phyloP scores from a whole-genome alignment of 1,140 invertebrate species.

The Drosophila arawakana region DNA sequence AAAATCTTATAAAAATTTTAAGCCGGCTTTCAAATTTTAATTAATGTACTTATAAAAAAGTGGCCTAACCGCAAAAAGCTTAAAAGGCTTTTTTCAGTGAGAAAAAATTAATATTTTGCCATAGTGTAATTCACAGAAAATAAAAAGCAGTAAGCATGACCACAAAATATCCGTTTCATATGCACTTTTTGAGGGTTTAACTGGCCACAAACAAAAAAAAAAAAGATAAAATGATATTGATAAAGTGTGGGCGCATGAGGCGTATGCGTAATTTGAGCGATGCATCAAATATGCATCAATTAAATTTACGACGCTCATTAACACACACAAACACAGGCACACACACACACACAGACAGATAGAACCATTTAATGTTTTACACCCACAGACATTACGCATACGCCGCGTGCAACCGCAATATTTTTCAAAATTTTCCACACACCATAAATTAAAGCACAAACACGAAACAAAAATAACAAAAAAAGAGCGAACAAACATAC shows the following conservation, averaged over 20 bases:
- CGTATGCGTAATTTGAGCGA: slow-evolving; percentile 44
- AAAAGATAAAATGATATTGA: slow-evolving; percentile 5
- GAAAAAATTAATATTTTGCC: neutral
- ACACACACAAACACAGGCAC: slow-evolving; percentile 10
- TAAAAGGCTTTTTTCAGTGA: too few species aligned
- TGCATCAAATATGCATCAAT: slow-evolving; percentile 35
- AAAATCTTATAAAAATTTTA: too few species aligned
- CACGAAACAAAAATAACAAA: slow-evolving; percentile 17
- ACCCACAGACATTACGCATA: slow-evolving; percentile 40
- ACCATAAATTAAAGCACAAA: slow-evolving; percentile 32
- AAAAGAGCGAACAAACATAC: neutral
- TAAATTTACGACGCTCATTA: slow-evolving; percentile 39
- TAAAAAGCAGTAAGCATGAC: neutral
- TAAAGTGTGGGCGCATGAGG: slow-evolving; percentile 1
- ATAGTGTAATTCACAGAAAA: neutral
- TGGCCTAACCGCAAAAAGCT: too few species aligned
- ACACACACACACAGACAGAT: slow-evolving; percentile 9
- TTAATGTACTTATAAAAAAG: too few species aligned
- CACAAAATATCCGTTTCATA: slow-evolving; percentile 3
- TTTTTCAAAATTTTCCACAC: slow-evolving; percentile 14
- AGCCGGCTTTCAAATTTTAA: too few species aligned
- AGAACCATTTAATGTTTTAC: too few species aligned
- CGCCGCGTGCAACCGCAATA: slow-evolving; percentile 30
- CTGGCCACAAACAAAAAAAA: neutral
- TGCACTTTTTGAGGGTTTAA: neutral